Evolutionary conservation across 1,140 invertebrate genomes (phyloP).

Genomic region (Drosophila yakuba): DNA sequence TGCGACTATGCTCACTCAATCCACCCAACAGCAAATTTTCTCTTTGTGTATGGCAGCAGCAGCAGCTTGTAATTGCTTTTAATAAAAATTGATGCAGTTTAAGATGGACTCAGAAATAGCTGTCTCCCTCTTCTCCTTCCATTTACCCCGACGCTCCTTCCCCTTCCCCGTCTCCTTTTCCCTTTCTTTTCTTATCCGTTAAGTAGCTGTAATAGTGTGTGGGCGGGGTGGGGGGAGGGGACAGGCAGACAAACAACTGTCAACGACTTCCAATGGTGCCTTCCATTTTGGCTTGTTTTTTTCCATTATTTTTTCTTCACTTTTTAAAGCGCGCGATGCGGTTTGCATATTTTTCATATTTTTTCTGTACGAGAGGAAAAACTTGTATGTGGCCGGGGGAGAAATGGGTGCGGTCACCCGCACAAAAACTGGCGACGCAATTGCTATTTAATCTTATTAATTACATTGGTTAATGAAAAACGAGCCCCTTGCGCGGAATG

Average conservation of each 20-base stretch:
- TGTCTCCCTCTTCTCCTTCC: slow-evolving; percentile 11
- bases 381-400: slow-evolving; percentile 27
- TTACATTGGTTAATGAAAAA: slow-evolving; percentile 78
- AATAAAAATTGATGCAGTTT: slow-evolving; percentile 80
- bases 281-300: slow-evolving; percentile 55
- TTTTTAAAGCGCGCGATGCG: slow-evolving; percentile 71
- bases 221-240: slow-evolving; percentile 18
- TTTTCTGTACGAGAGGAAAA: slow-evolving; percentile 46
- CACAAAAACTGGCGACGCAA: slow-evolving; percentile 61
- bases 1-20: background rate
- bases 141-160: background rate
- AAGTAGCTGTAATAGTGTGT: slow-evolving; percentile 60
- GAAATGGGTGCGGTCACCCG: slow-evolving; percentile 77
- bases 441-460: slow-evolving; percentile 83
- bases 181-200: slow-evolving; percentile 50
- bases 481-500: slow-evolving; percentile 56
- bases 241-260: slow-evolving; percentile 35
- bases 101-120: slow-evolving; percentile 48
- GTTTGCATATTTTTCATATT: slow-evolving; percentile 79
- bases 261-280: slow-evolving; percentile 56
- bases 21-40: background rate
- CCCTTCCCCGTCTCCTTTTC: slow-evolving; percentile 15
- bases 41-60: slow-evolving; percentile 18
- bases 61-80: slow-evolving; percentile 79
- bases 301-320: slow-evolving; percentile 13